A percentile compares a stretch with the other conserved stretches of the same genome.
These are phyloP conservation scores for Paragorgia papillata DNA, from an alignment of 92 coral and sea anemone species.

Conservation along the genomic window DNA sequence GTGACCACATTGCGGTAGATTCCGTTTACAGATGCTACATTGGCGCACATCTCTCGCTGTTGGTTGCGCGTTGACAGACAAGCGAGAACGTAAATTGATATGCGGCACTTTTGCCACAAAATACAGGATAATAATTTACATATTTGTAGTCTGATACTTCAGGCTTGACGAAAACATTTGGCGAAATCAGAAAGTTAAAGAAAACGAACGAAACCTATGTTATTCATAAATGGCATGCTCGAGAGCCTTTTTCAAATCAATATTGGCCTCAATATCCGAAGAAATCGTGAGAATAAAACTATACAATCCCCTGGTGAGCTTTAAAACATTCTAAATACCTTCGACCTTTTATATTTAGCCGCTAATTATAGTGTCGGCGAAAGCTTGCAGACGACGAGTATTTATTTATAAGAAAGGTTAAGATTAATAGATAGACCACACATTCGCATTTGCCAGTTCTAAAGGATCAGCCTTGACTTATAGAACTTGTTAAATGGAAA, in stretches of 20 bases:
- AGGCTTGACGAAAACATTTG: constrained; percentile 24
- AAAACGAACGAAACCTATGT: constrained; percentile 19
- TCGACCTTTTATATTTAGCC: constrained; percentile 31
- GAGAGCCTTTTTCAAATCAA: no score
- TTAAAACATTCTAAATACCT: constrained; percentile 7
- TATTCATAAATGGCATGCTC: no score
- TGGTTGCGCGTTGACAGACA: constrained; percentile 28
- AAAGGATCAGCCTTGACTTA: background rate
- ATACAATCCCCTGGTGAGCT: background rate
- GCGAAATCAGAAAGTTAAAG: constrained; percentile 8
- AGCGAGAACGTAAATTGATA: constrained; percentile 32
- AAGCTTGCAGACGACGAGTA: constrained; percentile 8
- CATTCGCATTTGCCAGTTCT: no score
- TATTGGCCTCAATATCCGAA: background rate
- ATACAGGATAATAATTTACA: constrained; percentile 4
- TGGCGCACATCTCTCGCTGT: background rate
- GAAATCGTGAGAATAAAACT: no score
- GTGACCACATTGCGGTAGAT: background rate
- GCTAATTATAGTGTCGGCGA: constrained; percentile 43
- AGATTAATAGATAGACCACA: no score
- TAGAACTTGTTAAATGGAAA: background rate
- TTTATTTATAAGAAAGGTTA: background rate
- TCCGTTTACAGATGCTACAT: background rate
- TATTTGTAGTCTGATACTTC: constrained; percentile 23
- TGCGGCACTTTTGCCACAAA: constrained; percentile 12